A percentile compares a stretch with the other conserved stretches of the same genome.
Conservation (phyloP, 1,140 invertebrate genomes). For the Octopus sinensis region DNA sequence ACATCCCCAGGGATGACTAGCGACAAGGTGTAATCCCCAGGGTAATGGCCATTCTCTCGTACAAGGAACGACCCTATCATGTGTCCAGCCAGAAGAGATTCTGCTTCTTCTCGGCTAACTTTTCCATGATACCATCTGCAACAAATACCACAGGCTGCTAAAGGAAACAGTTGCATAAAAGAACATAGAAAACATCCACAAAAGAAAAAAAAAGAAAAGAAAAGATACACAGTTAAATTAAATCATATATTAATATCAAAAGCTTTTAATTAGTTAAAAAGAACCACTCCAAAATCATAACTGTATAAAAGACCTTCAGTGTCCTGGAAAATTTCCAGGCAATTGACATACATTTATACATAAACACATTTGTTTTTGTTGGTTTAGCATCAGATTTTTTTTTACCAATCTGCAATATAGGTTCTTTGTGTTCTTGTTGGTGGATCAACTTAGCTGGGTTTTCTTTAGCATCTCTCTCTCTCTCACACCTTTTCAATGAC, state of each 20-base stretch:
- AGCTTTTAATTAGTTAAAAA: neutral
- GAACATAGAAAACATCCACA: too few species aligned
- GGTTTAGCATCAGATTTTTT: too few species aligned
- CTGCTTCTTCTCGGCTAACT: conserved; percentile 91
- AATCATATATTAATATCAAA: neutral
- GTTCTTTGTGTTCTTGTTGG: too few species aligned
- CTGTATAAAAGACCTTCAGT: neutral
- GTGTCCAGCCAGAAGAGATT: conserved; percentile 71
- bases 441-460: too few species aligned
- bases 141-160: neutral
- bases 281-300: neutral
- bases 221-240: conserved; percentile 3
- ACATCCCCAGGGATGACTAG: conserved; percentile 68
- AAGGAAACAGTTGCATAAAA: too few species aligned
- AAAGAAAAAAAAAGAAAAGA: neutral
- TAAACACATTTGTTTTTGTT: too few species aligned
- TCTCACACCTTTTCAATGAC: too few species aligned
- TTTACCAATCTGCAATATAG: too few species aligned
- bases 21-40: conserved; percentile 96
- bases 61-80: conserved; percentile 93
- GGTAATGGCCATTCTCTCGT: conserved; percentile 96
- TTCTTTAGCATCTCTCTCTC: too few species aligned
- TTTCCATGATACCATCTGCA: conserved; percentile 96
- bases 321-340: too few species aligned
- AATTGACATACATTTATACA: too few species aligned